Conservation (phyloP, 2,113 vertebrate species). For the Corythoichthys intestinalis region DNA sequence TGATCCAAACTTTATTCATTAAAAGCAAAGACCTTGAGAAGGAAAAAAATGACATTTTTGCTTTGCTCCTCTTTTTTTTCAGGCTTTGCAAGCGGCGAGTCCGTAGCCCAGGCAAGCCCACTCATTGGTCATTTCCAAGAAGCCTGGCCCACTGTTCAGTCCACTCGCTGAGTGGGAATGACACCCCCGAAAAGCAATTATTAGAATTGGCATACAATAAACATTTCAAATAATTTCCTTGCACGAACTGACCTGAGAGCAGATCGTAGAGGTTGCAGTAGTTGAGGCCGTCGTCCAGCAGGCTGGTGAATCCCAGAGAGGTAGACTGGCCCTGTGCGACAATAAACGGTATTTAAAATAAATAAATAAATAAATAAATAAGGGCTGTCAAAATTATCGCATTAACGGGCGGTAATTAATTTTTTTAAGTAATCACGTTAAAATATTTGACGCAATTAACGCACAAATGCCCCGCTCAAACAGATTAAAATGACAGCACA, state of each 20-base stretch:
- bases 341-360: too few relatives aligned
- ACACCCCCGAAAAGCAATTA: background rate
- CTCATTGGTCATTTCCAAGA: conserved; percentile 45
- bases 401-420: background rate
- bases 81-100: conserved; percentile 18
- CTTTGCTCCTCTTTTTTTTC: background rate
- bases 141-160: conserved; percentile 31
- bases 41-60: too few relatives aligned
- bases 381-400: background rate
- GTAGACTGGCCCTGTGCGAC: conserved; percentile 17
- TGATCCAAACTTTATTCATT: too few relatives aligned
- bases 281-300: conserved; percentile 33
- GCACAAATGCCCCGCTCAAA: too few relatives aligned
- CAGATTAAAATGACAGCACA: too few relatives aligned
- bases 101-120: conserved; percentile 38
- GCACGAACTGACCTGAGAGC: conserved; percentile 21
- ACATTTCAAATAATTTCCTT: background rate
- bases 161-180: conserved; percentile 25
- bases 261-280: conserved; percentile 49
- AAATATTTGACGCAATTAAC: too few relatives aligned
- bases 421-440: too few relatives aligned
- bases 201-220: background rate
- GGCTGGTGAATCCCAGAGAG: conserved; percentile 34
- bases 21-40: too few relatives aligned
- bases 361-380: background rate